Conservation (phyloP, 1,140 invertebrate genomes). For the Carposina sasakii region DNA sequence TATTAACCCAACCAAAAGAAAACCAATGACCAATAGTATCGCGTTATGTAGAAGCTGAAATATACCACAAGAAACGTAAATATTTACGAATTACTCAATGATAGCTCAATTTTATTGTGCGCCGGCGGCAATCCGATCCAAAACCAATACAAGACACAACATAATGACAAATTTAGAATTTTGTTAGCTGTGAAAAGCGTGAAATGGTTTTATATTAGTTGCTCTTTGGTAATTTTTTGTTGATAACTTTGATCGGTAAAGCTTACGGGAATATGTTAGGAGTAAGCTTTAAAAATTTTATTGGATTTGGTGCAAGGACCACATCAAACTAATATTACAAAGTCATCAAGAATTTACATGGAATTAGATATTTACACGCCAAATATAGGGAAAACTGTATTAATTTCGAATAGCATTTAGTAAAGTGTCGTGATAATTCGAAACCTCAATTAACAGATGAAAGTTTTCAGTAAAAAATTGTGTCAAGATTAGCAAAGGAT, state of each 20-base stretch:
- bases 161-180: slow-evolving; percentile 68
- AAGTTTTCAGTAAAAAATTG: slow-evolving; percentile 17
- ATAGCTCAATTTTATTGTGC: slow-evolving; percentile 9
- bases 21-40: slow-evolving; percentile 68
- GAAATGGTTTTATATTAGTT: slow-evolving; percentile 57
- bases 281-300: no score
- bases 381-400: no score
- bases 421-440: no score
- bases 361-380: no score
- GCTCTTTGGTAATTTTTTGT: no score
- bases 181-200: slow-evolving; percentile 70
- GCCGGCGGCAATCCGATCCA: slow-evolving; percentile 45
- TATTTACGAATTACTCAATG: slow-evolving; percentile 22
- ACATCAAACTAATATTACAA: no score
- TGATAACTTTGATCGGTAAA: no score
- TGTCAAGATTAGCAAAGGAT: slow-evolving; percentile 31
- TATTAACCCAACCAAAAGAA: slow-evolving; percentile 74
- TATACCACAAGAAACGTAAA: slow-evolving; percentile 63
- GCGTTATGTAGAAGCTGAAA: slow-evolving; percentile 70
- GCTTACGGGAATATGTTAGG: no score
- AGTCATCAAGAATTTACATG: no score
- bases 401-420: no score
- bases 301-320: no score
- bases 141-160: slow-evolving; percentile 74
- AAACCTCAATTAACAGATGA: no score